These are phyloP conservation scores for Drosophila suboccidentalis DNA, from an alignment of 2,888 invertebrate genomes.

Conservation along the genomic window DNA sequence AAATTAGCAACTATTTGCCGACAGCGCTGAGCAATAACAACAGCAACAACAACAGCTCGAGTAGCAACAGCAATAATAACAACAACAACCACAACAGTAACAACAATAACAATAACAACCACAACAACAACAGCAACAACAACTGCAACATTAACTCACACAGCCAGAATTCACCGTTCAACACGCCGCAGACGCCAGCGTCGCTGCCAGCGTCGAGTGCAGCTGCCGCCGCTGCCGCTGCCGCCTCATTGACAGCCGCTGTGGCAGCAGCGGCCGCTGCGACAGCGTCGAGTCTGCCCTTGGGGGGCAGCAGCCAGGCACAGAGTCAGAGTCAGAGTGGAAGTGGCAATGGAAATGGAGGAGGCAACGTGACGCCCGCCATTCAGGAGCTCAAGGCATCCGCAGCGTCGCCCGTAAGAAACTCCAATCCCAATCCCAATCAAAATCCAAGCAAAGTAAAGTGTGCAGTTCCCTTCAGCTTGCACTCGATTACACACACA, in stretches of 20 bases:
- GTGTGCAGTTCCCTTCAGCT: slow-evolving; percentile 75
- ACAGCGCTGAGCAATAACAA: slow-evolving; percentile 69
- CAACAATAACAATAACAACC: slow-evolving; percentile 36
- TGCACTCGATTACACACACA: slow-evolving; percentile 28
- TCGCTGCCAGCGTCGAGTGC: slow-evolving; percentile 54
- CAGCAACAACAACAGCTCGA: slow-evolving; percentile 34
- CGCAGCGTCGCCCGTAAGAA: slow-evolving; percentile 86
- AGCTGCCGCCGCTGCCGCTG: slow-evolving; percentile 69
- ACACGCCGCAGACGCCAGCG: slow-evolving; percentile 67
- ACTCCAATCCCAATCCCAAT: slow-evolving; percentile 73
- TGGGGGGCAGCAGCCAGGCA: slow-evolving; percentile 43
- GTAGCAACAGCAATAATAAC: slow-evolving; percentile 41
- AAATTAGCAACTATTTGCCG: slow-evolving; percentile 72
- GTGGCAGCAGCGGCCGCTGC: slow-evolving; percentile 65
- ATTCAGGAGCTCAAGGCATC: slow-evolving; percentile 85
- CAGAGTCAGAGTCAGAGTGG: slow-evolving; percentile 45
- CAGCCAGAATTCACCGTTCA: slow-evolving; percentile 69
- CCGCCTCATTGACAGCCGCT: slow-evolving; percentile 65
- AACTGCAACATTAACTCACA: slow-evolving; percentile 48
- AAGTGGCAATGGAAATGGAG: slow-evolving; percentile 18
- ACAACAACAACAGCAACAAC: slow-evolving; percentile 48
- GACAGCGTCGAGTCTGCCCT: slow-evolving; percentile 49
- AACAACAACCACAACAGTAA: slow-evolving; percentile 38
- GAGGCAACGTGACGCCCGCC: slow-evolving; percentile 80
- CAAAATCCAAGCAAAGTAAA: slow-evolving; percentile 81